Evolutionary conservation across 2,888 invertebrate genomes (phyloP).

Genomic region (Ophion costatus): DNA sequence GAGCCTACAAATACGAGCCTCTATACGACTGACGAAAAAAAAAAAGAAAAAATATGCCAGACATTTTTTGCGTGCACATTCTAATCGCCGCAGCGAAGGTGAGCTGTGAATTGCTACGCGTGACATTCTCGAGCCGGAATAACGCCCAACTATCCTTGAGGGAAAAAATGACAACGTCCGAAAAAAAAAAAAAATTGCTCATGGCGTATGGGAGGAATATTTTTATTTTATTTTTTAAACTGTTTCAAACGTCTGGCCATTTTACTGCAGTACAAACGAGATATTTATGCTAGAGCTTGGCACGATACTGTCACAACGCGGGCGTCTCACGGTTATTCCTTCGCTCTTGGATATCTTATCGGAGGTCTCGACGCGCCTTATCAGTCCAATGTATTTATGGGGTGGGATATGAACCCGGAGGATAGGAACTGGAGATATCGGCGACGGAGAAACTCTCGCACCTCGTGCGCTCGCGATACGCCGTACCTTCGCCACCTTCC

Average conservation of each 20-base stretch:
- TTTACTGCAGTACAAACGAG: constrained; percentile 52
- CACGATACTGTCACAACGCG: constrained; percentile 53
- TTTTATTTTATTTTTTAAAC: background rate
- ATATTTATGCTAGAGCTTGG: constrained; percentile 53
- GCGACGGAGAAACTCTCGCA: constrained; percentile 45
- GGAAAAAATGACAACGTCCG: background rate
- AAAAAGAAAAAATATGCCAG: constrained; percentile 35
- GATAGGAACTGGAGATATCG: constrained; percentile 61
- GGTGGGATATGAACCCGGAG: constrained; percentile 76
- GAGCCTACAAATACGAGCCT: background rate
- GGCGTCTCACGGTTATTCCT: constrained; percentile 54
- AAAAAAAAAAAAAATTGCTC: constrained; percentile 9
- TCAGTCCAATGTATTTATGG: constrained; percentile 79
- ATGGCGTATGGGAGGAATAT: background rate
- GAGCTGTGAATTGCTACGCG: constrained; percentile 48
- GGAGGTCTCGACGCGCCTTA: constrained; percentile 72
- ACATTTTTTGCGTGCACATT: constrained; percentile 56
- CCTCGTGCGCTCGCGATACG: constrained; percentile 49
- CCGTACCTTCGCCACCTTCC: constrained; percentile 43
- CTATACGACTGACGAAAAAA: background rate
- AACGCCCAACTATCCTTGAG: background rate
- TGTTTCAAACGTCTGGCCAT: constrained; percentile 40
- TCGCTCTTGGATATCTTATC: constrained; percentile 74
- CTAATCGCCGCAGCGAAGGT: constrained; percentile 40
- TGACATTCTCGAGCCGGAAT: constrained; percentile 4